Base-by-base conservation (phyloP, 2,113 vertebrate genomes). In the Callocephalon fimbriatum region DNA sequence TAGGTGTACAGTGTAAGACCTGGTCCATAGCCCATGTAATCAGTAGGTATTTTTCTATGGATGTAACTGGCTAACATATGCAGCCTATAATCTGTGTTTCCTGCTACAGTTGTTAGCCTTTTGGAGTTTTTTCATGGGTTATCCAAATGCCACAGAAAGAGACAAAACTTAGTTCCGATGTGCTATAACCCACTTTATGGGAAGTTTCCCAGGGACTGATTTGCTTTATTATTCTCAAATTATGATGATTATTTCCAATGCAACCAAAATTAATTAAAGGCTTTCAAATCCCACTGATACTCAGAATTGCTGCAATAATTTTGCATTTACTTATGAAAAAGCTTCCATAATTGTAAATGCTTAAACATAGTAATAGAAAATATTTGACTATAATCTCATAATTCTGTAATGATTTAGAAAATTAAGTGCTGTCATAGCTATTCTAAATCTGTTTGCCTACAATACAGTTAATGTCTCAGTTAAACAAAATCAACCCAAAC, bases 321-420 rank as follows among this genome's bases (percentile, higher is more conserved):
- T 87, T 85, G 44, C 45, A 91, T 40, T 89, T 85, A 56, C 14
- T 87, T 71, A 37, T 47, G 38, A 61, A 94, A 93, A 93, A 50
- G 11, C 37, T 91, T 72, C 48, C 26, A 58, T 65, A 79, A 80
- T 54, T 77, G 67, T 76, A 73, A 86, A 65, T 63, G 54, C 29
- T 95, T 83, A 80, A 83, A 16, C 10, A 6, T 76, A 76, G 82
- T 90, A 93, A 56, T 54, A 76, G 66, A 88, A 70, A 80, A 73
- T 88, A 86, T 86, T 93, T 86, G 17, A 76, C 53, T 61, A 29
- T 70, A 88, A 93, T 79, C 77, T 88, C 53, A 66, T 83, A 38
- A 8, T 82, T 86, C 67, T 56, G 53, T 76, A 92, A 90, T 62
- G 47, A 75, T 94, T 71, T 93, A 71, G 58, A 94, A 93, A 95